Percentiles rank a stretch among this genome's conserved stretches.
Conservation (phyloP, 2,797 vertebrate genomes). For the Enteromius unitaeniatus region DNA sequence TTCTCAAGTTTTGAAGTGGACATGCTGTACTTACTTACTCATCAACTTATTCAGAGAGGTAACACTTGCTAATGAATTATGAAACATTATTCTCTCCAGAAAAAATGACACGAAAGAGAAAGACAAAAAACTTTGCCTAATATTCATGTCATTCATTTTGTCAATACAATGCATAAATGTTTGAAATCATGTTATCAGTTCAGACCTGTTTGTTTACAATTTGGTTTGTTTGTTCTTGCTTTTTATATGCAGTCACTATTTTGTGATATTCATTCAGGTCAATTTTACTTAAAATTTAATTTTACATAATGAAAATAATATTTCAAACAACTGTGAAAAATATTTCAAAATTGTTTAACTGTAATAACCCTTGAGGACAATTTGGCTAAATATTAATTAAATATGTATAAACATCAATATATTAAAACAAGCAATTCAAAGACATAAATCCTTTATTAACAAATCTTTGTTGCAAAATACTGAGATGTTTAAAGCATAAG, state of each 20-base stretch:
- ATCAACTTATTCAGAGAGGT: background rate
- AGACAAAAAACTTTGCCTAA: background rate
- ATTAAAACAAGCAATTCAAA: background rate
- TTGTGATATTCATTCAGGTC: background rate
- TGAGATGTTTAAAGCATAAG: background rate
- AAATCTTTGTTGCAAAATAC: background rate
- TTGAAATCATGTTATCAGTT: background rate
- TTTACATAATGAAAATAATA: background rate
- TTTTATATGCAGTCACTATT: background rate
- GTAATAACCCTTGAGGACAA: background rate
- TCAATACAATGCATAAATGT: background rate
- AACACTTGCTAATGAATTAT: conserved; percentile 1
- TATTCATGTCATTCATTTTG: background rate
- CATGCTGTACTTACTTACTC: background rate
- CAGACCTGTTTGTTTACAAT: background rate
- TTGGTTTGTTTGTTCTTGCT: background rate
- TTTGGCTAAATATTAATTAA: too few relatives aligned
- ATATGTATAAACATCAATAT: background rate
- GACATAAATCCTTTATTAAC: background rate
- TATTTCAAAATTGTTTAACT: background rate
- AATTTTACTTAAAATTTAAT: background rate
- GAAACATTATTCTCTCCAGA: background rate
- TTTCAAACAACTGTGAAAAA: background rate
- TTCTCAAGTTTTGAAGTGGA: background rate
- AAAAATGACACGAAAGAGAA: background rate